Evolutionary conservation across 2,888 invertebrate genomes (phyloP).

Genomic region (Hofmannophila pseudospretella): DNA sequence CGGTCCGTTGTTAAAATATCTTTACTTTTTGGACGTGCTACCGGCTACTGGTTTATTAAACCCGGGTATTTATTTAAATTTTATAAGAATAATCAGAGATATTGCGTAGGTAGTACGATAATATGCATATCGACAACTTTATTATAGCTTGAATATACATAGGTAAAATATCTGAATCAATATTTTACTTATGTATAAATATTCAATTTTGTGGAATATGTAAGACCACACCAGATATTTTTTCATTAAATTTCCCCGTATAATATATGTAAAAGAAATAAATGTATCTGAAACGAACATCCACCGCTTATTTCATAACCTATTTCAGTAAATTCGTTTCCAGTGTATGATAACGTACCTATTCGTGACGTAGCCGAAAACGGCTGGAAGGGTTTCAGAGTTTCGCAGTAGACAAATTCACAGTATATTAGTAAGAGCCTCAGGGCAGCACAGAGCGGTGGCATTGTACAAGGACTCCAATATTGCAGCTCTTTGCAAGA

Average conservation of each 20-base stretch:
- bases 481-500: constrained; percentile 26
- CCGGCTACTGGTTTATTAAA: constrained; percentile 4
- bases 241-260: no score
- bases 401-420: constrained; percentile 17
- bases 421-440: constrained; percentile 24
- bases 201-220: no score
- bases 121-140: no score
- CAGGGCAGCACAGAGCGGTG: constrained; percentile 16
- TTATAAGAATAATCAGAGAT: constrained; percentile 2
- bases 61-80: constrained; percentile 5
- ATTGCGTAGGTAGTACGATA: no score
- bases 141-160: no score
- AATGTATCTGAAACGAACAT: not conserved
- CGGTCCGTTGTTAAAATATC: constrained; percentile 5
- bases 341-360: constrained; percentile 1
- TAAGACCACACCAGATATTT: no score
- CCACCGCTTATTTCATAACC: no score
- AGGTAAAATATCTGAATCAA: no score
- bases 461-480: constrained; percentile 19
- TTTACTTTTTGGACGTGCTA: not conserved
- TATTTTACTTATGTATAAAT: no score
- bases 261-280: no score
- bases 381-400: constrained; percentile 19
- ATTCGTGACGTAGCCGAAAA: constrained; percentile 12
- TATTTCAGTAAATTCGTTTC: not conserved